A percentile compares a stretch with the other conserved stretches of the same genome.
These are phyloP conservation scores for Mobula hypostoma DNA, from an alignment of 2,113 vertebrate species.

Conservation along the genomic window DNA sequence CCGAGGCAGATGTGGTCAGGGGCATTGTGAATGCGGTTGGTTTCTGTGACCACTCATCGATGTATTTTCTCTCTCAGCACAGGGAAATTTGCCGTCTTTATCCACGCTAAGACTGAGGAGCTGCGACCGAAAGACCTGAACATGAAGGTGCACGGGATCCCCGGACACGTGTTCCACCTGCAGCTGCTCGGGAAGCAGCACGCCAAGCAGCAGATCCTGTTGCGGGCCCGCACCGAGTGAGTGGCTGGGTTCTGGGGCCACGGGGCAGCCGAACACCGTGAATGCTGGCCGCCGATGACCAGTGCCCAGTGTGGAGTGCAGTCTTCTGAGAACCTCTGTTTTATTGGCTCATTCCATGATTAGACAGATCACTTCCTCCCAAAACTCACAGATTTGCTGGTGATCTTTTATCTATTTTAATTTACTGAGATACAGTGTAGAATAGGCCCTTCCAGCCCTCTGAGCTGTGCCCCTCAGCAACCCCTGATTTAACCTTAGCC, in stretches of 20 bases:
- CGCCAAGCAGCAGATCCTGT: slow-evolving; percentile 75
- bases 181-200: slow-evolving; percentile 72
- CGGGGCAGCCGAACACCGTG: background rate
- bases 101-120: slow-evolving; percentile 71
- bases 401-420: background rate
- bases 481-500: too few relatives aligned
- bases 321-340: background rate
- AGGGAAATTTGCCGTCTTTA: slow-evolving; percentile 78
- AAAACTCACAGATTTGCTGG: background rate
- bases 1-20: background rate
- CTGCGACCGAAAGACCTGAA: slow-evolving; percentile 79
- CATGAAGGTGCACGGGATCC: slow-evolving; percentile 73
- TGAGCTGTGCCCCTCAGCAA: too few relatives aligned
- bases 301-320: too few relatives aligned
- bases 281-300: background rate
- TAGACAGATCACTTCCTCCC: background rate
- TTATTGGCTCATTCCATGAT: background rate
- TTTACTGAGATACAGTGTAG: too few relatives aligned
- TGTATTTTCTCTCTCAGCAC: slow-evolving; percentile 49
- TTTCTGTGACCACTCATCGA: slow-evolving; percentile 25
- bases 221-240: slow-evolving; percentile 77
- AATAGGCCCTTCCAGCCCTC: too few relatives aligned
- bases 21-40: background rate
- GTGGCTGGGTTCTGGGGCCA: background rate
- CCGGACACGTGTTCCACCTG: slow-evolving; percentile 78